Evolutionary conservation across 37 sponge, comb jelly and placozoan genomes (phyloP).

Genomic region (Dysidea cf. avara): DNA sequence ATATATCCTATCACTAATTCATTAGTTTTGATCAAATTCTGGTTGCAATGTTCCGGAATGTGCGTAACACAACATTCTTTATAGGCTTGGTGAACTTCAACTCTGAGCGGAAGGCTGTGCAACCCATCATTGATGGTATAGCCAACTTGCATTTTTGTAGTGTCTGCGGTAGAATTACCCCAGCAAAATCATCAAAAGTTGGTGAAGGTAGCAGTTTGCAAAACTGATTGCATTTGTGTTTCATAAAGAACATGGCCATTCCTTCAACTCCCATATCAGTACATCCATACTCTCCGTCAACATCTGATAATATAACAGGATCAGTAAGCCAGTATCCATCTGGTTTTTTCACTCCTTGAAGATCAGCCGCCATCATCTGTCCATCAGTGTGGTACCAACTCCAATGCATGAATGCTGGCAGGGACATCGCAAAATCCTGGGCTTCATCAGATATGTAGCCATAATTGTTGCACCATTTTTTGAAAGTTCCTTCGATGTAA

Average conservation of each 20-base stretch:
- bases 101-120: constrained; percentile 12
- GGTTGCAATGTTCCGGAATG: constrained; percentile 15
- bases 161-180: not conserved
- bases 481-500: constrained; percentile 38
- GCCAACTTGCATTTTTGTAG: not conserved
- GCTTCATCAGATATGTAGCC: constrained; percentile 27
- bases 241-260: constrained; percentile 50
- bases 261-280: constrained; percentile 58
- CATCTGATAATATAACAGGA: constrained; percentile 30
- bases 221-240: constrained; percentile 53
- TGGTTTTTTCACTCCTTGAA: constrained; percentile 42
- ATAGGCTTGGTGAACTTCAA: constrained; percentile 12
- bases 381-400: constrained; percentile 50
- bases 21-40: too few relatives aligned
- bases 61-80: not conserved
- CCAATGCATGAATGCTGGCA: constrained; percentile 66
- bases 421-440: not conserved
- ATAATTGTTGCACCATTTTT: constrained; percentile 56
- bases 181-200: too few relatives aligned
- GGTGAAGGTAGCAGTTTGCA: too few relatives aligned
- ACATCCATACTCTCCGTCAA: constrained; percentile 25
- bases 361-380: constrained; percentile 41
- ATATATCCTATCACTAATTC: too few relatives aligned
- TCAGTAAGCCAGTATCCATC: constrained; percentile 54
- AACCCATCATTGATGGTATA: not conserved